Evolutionary conservation across 2,888 invertebrate genomes (phyloP).

Genomic region (Heliconius erato): DNA sequence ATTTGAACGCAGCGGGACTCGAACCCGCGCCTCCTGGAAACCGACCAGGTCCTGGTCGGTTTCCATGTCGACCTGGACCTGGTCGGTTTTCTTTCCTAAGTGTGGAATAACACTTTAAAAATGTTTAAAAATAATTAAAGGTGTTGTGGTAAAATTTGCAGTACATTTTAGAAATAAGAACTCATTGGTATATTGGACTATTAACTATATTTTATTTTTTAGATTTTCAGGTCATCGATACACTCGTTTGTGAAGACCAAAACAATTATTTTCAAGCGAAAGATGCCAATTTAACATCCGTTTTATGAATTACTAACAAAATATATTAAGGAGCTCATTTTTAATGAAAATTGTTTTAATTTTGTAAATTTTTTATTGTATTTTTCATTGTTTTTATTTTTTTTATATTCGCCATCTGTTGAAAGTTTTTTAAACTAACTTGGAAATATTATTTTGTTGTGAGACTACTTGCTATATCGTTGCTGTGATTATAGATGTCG

Average conservation of each 20-base stretch:
- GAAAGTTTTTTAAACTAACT: not conserved
- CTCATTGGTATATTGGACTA: not conserved
- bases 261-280: constrained; percentile 52
- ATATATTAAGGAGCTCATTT: not conserved
- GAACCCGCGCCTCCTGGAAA: no score
- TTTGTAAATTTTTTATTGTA: no score
- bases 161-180: not conserved
- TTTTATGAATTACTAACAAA: not conserved
- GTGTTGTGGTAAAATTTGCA: no score
- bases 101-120: no score
- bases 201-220: constrained; percentile 45
- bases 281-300: constrained; percentile 31
- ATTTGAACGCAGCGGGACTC: no score
- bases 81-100: no score
- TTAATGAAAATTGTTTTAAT: not conserved
- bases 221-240: constrained; percentile 58
- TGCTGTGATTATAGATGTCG: constrained; percentile 8
- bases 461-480: not conserved
- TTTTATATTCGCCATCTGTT: constrained; percentile 7
- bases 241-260: constrained; percentile 58
- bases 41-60: no score
- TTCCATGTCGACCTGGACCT: no score
- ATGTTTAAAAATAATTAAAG: no score
- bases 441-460: not conserved
- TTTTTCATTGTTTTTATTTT: not conserved